phyloP scores from a whole-genome alignment of 2,797 vertebrate genomes.

The Vireo griseus region DNA sequence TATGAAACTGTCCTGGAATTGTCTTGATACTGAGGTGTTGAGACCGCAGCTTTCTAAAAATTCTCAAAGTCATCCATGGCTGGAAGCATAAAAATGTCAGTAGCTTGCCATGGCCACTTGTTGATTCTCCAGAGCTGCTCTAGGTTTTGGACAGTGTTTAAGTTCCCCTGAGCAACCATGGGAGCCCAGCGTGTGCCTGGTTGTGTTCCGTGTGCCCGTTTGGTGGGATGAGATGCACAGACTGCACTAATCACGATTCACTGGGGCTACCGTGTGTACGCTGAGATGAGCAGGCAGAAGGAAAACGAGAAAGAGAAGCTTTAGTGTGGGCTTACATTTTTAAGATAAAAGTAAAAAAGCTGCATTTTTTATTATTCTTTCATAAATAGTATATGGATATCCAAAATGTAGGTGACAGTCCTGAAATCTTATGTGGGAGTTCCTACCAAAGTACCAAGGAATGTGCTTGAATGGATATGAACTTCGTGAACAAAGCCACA shows the following conservation, averaged over 20 bases:
- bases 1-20: not conserved
- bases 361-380: not conserved
- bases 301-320: not conserved
- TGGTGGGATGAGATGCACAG: not conserved
- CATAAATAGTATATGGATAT: not conserved
- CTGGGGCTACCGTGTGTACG: accelerated
- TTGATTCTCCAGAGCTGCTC: not conserved
- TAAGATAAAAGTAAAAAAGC: not conserved
- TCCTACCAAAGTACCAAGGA: not conserved
- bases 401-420: not conserved
- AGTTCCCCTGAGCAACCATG: not conserved
- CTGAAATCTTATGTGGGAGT: not conserved
- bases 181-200: accelerated
- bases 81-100: not conserved
- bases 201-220: not conserved
- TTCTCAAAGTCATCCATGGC: not conserved
- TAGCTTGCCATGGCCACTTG: not conserved
- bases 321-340: not conserved
- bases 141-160: not conserved
- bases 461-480: not conserved
- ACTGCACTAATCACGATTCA: not conserved
- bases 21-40: not conserved
- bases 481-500: not conserved
- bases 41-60: not conserved
- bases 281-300: not conserved